Base-by-base conservation (phyloP, 1,140 invertebrate species). In the Cydia pomonella region DNA sequence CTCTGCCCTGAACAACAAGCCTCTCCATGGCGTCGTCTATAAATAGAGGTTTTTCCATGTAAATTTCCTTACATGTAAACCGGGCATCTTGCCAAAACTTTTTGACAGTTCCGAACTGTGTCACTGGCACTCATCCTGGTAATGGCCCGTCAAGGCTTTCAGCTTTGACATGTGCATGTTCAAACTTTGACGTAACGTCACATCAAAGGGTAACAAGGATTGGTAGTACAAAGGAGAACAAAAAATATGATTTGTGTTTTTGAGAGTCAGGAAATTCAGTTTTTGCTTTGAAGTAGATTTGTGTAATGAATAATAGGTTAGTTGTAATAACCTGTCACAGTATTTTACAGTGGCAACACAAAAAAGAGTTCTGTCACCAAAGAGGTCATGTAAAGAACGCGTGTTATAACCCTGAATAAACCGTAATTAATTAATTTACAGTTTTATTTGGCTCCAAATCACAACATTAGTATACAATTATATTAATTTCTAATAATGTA, bases 161-260 rank as follows among this genome's bases (percentile, higher is more conserved):
- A 7, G 47, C 47, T 50, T 50, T 50, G 47, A 50, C 47, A 50
- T 50, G 47, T 50, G 47, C 47, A 50, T 18, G 47, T 47, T 16
- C 44, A 50, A 50, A 18, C n/a, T 50, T 50, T 50, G 18, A 50
- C n/a, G 2, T 59, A n/a, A 59, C 53, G 53, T 59, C 6, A 59
- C 53, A 59, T 59, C 53, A 59, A 59, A 59, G 53, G 21, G 6
- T 59, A 59, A 59, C 53, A 59, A 59, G 53, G 21, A 59, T 59
- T 59, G 53, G 53, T 18, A n/a, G 18, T 47, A 47, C 44, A 1
- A 47, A 16, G 44, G 16, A 59, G 2, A 59, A 59, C 9, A 23
- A 23, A 59, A 23, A 23, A 18, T 10, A 0, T 18, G 0, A 12
- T 3, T 23, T 23, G 0, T 23, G 9, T 59, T 59, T 10, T 59